Evolutionary conservation across 1,140 invertebrate species (phyloP).

Genomic region (Trachymyrmex septentrionalis): DNA sequence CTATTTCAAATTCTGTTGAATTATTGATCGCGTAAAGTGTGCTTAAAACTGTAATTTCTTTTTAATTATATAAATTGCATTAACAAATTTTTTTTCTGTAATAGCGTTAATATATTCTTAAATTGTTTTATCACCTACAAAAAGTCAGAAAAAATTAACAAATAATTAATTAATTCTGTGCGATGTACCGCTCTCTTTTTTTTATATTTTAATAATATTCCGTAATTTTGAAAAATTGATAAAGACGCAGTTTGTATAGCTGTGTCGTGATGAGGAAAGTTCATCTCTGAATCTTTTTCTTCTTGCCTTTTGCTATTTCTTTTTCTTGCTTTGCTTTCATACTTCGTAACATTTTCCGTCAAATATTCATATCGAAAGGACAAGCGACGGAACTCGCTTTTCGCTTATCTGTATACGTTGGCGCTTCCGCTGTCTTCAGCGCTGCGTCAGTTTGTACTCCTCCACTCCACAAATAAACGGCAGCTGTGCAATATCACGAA

Average conservation of each 20-base stretch:
- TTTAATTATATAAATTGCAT: not conserved
- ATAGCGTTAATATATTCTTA: not conserved
- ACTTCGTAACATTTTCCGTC: conserved; percentile 7
- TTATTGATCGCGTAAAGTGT: too few relatives aligned
- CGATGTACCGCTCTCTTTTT: not conserved
- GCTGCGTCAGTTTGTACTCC: not conserved
- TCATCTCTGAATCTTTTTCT: not conserved
- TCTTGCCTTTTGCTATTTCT: not conserved
- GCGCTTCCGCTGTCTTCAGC: conserved; percentile 19
- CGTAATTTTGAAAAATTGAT: not conserved
- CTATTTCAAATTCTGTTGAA: too few relatives aligned
- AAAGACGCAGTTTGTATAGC: not conserved
- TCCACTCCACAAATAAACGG: conserved; percentile 55
- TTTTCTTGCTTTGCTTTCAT: not conserved
- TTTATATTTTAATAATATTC: not conserved
- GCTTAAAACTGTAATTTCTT: not conserved
- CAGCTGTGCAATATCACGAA: conserved; percentile 55
- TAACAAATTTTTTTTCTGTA: not conserved
- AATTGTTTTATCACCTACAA: not conserved
- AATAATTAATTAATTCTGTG: conserved; percentile 6
- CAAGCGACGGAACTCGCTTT: not conserved
- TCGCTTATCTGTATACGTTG: not conserved
- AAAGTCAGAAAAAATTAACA: conserved; percentile 1
- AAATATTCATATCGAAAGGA: conserved; percentile 33
- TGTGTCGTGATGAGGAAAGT: not conserved